Evolutionary conservation across 2,797 vertebrate species (phyloP), one percentile per base, ranked within the genome.

Genomic region (Oophaga sylvatica): DNA sequence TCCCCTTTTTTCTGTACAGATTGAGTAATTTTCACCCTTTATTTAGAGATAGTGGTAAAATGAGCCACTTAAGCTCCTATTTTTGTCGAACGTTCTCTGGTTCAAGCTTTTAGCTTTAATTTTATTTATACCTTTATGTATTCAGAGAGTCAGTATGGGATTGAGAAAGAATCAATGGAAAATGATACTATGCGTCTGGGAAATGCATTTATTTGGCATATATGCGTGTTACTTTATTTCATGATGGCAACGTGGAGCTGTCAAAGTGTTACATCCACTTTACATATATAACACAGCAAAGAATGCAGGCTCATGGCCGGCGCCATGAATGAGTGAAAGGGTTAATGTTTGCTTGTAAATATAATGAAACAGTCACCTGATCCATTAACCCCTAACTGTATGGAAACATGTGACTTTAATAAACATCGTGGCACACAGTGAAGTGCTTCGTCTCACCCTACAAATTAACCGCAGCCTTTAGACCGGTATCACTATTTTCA

Each of bases 401-500:
- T 29, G 78, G 57, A 80, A 26, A 67, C 13, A 22, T 81, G 22
- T 19, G 35, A 20, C 31, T n/a, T 65, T 67, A 45, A 67, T 17
- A 65, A 81, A 62, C 57, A 62, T 22, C 35, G 65, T 26, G 62
- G 63, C 22, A 16, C 60, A 8, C 9, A 48, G 79, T 45, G 35
- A 45, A 65, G 31, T 45, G 20, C 60, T 81, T 20, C 60, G 1
- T 26, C 48, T 62, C 19, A 81, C 60, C 35, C 31, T 26, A 22
- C 59, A 81, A 81, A 81, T 63, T 45, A 35, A 22, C 45, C 48
- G 20, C 75, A 56, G 48, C 75, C 75, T 56, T 56, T 26, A 9
- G 75, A 77, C 45, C 75, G 10, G 75, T 77, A 16, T 56, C 16
- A 77, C 35, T 56, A 56, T 56, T 77, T 77, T 77, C 75, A 53